Evolutionary conservation across 2,888 invertebrate genomes (phyloP).

Genomic region (Aricia artaxerxes): DNA sequence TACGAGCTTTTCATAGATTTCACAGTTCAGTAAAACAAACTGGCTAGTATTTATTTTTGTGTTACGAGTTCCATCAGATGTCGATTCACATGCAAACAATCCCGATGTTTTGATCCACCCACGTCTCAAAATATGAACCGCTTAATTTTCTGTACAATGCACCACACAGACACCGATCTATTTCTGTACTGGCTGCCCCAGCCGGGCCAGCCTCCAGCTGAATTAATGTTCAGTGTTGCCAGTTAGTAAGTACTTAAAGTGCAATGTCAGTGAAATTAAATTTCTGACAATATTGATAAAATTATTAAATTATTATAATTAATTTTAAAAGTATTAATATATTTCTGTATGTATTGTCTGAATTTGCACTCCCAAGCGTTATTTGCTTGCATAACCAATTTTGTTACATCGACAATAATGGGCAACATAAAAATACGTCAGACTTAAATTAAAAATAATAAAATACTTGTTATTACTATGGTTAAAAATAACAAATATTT

Average conservation of each 20-base stretch:
- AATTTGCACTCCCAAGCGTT: too few relatives aligned
- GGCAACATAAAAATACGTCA: too few relatives aligned
- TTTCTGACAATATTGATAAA: not conserved
- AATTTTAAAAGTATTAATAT: too few relatives aligned
- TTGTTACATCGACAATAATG: too few relatives aligned
- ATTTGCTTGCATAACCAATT: too few relatives aligned
- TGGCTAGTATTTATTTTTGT: not conserved
- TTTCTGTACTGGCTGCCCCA: slow-evolving; percentile 42
- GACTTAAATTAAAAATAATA: too few relatives aligned
- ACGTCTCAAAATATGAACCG: slow-evolving; percentile 46
- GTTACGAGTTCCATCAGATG: slow-evolving; percentile 36
- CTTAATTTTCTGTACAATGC: not conserved
- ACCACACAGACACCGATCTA: slow-evolving; percentile 35
- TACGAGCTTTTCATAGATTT: slow-evolving; percentile 40
- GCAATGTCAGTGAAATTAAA: not conserved
- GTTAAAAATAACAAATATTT: too few relatives aligned
- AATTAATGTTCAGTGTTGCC: slow-evolving; percentile 50
- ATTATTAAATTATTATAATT: too few relatives aligned
- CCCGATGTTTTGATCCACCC: slow-evolving; percentile 62
- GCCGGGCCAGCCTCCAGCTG: slow-evolving; percentile 40
- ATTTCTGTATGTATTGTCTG: too few relatives aligned
- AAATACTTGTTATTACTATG: too few relatives aligned
- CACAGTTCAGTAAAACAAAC: not conserved
- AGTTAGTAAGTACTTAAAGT: slow-evolving; percentile 28
- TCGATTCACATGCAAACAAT: slow-evolving; percentile 51